phyloP scores from a whole-genome alignment of 2,797 vertebrate species.

The Myripristis jacobus region DNA sequence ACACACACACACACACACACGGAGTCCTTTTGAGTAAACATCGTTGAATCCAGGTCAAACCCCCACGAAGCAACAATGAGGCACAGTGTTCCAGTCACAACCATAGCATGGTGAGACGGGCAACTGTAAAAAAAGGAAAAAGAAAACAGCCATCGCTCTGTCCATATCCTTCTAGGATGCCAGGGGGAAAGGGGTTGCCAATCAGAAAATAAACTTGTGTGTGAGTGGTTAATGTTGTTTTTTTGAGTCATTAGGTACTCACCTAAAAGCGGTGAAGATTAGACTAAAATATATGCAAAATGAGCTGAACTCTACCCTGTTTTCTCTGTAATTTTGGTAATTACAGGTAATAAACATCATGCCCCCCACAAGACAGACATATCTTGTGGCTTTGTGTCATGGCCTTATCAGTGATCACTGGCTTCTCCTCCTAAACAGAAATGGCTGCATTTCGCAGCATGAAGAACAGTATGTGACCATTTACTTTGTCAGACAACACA shows the following conservation, averaged over 20 bases:
- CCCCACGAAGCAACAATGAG: constrained; percentile 55
- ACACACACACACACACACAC: constrained; percentile 3
- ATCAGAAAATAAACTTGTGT: background rate
- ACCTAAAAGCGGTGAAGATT: background rate
- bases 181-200: background rate
- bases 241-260: background rate
- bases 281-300: background rate
- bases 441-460: background rate
- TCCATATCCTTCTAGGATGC: constrained; percentile 35
- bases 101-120: constrained; percentile 14
- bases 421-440: background rate
- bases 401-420: background rate
- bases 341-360: background rate
- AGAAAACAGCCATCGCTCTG: constrained; percentile 61
- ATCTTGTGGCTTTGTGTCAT: no score
- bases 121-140: constrained; percentile 28
- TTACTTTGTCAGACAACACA: background rate
- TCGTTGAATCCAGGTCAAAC: constrained; percentile 52
- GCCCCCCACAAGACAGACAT: background rate
- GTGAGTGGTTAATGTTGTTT: background rate
- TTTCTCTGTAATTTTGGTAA: background rate
- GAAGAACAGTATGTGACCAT: background rate
- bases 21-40: constrained; percentile 50
- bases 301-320: background rate
- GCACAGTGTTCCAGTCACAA: constrained; percentile 48